A percentile compares a stretch with the other conserved stretches of the same genome.
phyloP scores from a whole-genome alignment of 2,113 vertebrate species.

The Chinchilla lanigera region DNA sequence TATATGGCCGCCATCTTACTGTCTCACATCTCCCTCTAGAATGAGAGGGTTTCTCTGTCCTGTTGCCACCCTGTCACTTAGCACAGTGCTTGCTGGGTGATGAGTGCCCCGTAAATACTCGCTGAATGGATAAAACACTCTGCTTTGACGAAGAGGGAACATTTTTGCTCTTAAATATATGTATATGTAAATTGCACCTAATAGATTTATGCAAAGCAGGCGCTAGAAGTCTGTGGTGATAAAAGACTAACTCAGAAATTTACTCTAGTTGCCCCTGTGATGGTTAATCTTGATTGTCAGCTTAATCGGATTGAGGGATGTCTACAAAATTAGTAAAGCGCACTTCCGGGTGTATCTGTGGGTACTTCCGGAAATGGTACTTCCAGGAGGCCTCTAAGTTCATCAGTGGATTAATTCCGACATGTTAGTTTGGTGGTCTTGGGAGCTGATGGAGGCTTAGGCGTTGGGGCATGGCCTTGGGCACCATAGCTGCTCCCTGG shows the following conservation, averaged over 20 bases:
- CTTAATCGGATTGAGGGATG: too few species aligned
- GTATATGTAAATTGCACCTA: constrained; percentile 67
- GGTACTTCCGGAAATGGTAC: background rate
- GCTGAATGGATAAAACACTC: background rate
- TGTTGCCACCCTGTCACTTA: background rate
- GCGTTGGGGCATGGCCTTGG: background rate
- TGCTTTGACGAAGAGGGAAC: background rate
- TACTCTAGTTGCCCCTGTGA: too few species aligned
- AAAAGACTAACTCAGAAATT: constrained; percentile 75
- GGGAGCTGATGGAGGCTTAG: background rate
- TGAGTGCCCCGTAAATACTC: background rate
- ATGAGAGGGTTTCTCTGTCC: background rate
- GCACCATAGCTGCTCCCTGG: background rate
- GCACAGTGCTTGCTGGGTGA: background rate
- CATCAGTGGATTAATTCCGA: background rate
- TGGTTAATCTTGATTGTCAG: background rate
- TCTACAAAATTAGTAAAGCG: background rate
- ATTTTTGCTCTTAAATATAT: background rate
- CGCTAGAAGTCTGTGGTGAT: constrained; percentile 78
- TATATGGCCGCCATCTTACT: background rate
- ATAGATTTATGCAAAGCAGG: constrained; percentile 83
- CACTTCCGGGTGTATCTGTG: background rate
- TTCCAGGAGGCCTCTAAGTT: background rate
- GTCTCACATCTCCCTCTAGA: background rate
- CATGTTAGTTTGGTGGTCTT: background rate